These are phyloP conservation scores for Cataglyphis hispanica DNA, from an alignment of 1,140 invertebrate genomes.

Conservation along the genomic window DNA sequence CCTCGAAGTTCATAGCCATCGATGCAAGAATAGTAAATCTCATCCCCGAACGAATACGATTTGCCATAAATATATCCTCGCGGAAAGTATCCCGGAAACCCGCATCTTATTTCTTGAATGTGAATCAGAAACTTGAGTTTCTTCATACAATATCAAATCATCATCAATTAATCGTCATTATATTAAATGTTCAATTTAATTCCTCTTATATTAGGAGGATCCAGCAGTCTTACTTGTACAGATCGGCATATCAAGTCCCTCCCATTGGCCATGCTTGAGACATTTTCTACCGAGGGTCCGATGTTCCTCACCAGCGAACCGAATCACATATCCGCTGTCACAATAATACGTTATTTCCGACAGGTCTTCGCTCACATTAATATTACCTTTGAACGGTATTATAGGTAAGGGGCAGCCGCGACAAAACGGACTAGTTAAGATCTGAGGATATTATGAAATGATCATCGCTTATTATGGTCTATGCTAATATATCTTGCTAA, in stretches of 20 bases:
- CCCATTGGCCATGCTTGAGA: slow-evolving; percentile 86
- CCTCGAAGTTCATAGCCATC: slow-evolving; percentile 87
- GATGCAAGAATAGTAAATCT: slow-evolving; percentile 86
- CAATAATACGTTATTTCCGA: slow-evolving; percentile 81
- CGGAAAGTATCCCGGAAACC: slow-evolving; percentile 87
- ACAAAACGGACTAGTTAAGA: slow-evolving; percentile 85
- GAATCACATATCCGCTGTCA: slow-evolving; percentile 80
- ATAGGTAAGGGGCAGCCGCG: slow-evolving; percentile 86
- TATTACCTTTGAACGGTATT: slow-evolving; percentile 83
- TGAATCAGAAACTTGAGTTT: neutral
- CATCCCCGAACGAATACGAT: slow-evolving; percentile 87
- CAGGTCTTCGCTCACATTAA: slow-evolving; percentile 79
- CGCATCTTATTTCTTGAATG: slow-evolving; percentile 85
- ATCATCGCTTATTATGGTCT: neutral
- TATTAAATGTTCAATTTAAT: too few species aligned
- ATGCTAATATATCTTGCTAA: neutral
- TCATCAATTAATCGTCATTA: too few species aligned
- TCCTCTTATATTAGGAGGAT: neutral
- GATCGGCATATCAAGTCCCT: slow-evolving; percentile 82
- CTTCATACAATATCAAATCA: neutral
- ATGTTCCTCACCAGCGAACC: slow-evolving; percentile 83
- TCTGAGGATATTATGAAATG: slow-evolving; percentile 71
- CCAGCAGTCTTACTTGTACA: slow-evolving; percentile 86
- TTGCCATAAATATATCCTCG: slow-evolving; percentile 87
- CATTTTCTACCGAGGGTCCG: slow-evolving; percentile 81